Evolutionary conservation across 2,888 invertebrate genomes (phyloP), one percentile per base, ranked within the genome.

Genomic region (Arge pagana): DNA sequence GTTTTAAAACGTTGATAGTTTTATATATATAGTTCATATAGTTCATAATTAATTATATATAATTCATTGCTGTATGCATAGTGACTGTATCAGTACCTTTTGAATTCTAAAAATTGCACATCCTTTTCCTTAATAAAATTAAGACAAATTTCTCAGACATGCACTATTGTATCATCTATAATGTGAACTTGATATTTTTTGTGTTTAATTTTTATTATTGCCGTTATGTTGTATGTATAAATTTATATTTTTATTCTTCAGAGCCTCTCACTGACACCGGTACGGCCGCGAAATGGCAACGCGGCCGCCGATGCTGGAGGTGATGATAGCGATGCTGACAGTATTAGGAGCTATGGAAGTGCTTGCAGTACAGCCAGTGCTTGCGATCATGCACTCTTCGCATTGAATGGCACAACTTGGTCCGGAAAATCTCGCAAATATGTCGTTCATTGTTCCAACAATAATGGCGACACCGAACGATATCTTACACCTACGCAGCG

Each of bases 401-500:
- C 90, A 55, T 84, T 83, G 55, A 82, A 82, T 65, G 82, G 82
- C 39, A 82, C 82, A 50, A 82, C 82, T 36, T 82, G 81, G 74
- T 81, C 81, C 19, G 82, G 81, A 48, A 61, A 72, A 42, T 70
- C 72, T 8, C 62, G 68, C 80, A 87, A 89, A 63, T 93, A 90
- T 74, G 90, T 93, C 54, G 85, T 92, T 41, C 93, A 93, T 74
- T 93, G 93, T 73, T 89, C 90, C 48, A 86, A 89, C 59, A 87
- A 89, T 72, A 85, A 87, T 4, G 87, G 87, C 1, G 86, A 88
- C 41, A 88, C 87, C 36, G 88, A 90, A 55, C 90, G 92, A 66
- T 93, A 93, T 75, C 81, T 93, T 52, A 93, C 93, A 45, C 93
- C 93, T 10, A 93, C 93, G 1, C 93, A 93, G 73, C 80, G 93